Evolutionary conservation across 2,797 vertebrate genomes (phyloP), one percentile per base, ranked within the genome.

Genomic region (Melanotaenia parkinsoni): DNA sequence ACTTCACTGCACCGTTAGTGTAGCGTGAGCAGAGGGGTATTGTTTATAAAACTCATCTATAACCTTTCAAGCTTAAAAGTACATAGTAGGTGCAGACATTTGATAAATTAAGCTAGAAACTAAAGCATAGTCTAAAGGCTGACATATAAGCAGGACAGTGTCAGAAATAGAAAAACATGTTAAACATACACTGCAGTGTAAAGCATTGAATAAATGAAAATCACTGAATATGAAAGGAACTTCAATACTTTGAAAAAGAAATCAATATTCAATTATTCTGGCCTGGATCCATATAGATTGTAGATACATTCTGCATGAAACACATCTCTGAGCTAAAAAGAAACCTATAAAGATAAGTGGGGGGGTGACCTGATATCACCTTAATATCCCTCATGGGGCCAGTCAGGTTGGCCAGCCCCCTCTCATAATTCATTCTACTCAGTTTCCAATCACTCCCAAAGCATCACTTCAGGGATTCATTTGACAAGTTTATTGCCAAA

Each of bases 401-500:
- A 24, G 37, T 74, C 51, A 72, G 63, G 67, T 61, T 70, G 70
- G 67, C 77, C 0, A 0, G n/a, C 38, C 45, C 47, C 18, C 60
- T 54, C 35, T 26, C 70, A 79, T 85, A 58, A 67, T 58, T 86
- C 84, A 85, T 73, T 70, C 54, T 72, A 54, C 84, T 70, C 70
- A 16, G 43, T 74, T 69, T 74, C 77, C 67, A 74, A 78, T 80
- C 65, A 40, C 77, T 77, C 77, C 83, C 74, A 71, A 30, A 77
- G 80, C 80, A 53, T 83, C 79, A 53, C 77, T 86, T 72, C 14
- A 62, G 65, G 72, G 73, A 72, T 82, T 84, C 73, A 57, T 84
- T 76, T 78, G 84, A 88, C 82, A 81, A 30, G 0, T 82, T 88
- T 76, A 76, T 74, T 69, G 69, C 77, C 67, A 81, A 69, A 79